A percentile compares a stretch with the other conserved stretches of the same genome.
Conservation (phyloP, 2,888 invertebrate species). For the Timema cristinae region DNA sequence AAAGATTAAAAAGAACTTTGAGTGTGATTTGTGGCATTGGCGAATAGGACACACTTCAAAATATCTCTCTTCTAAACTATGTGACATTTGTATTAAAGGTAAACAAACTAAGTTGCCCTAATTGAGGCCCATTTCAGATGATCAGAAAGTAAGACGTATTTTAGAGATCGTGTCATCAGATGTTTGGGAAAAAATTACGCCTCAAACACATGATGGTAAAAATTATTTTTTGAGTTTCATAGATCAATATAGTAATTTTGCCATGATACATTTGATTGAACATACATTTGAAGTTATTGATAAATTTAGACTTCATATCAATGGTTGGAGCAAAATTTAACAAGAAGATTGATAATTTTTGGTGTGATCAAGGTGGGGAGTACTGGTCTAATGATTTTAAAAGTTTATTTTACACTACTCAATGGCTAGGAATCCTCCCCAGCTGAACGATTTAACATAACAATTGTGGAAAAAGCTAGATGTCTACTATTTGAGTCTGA, state of each 20-base stretch:
- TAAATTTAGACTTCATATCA: background rate
- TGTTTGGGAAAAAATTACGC: background rate
- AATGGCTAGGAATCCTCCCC: background rate
- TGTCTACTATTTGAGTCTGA: too few relatives aligned
- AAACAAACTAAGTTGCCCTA: background rate
- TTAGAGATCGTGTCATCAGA: background rate
- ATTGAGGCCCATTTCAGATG: background rate
- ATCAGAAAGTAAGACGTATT: background rate
- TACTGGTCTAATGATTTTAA: background rate
- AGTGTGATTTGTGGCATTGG: background rate
- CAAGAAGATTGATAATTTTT: background rate
- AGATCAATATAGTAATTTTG: background rate
- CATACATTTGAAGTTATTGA: background rate
- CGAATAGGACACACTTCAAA: background rate
- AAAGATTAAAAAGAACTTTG: background rate
- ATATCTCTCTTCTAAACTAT: background rate
- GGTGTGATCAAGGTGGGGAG: background rate
- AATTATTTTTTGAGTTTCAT: background rate
- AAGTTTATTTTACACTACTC: background rate
- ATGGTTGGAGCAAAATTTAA: background rate
- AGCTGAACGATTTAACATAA: background rate
- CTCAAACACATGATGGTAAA: slow-evolving; percentile 4
- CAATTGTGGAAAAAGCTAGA: too few relatives aligned
- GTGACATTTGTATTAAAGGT: background rate
- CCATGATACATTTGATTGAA: background rate